Evolutionary conservation across 1,140 invertebrate species (phyloP).

Genomic region (Dolichoris vasculosae): DNA sequence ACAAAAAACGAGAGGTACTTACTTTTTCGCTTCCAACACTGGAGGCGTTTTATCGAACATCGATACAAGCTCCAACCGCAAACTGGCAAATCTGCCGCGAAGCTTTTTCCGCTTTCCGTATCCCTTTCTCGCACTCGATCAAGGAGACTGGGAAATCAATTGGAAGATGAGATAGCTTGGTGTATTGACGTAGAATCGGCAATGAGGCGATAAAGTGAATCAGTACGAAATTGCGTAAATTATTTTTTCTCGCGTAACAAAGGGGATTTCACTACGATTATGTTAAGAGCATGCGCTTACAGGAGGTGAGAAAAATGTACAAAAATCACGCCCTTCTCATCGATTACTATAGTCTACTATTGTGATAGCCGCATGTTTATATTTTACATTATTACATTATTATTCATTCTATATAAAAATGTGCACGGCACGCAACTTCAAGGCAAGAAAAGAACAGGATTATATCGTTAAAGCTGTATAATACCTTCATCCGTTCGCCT

Average conservation of each 20-base stretch:
- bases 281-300: not conserved
- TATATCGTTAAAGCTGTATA: not conserved
- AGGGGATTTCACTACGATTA: not conserved
- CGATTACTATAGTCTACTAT: not conserved
- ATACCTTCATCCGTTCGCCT: not conserved
- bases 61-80: constrained; percentile 38
- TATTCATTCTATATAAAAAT: not conserved
- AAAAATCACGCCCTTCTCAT: not conserved
- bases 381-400: too few species aligned
- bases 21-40: constrained; percentile 15
- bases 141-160: constrained; percentile 31
- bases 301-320: not conserved
- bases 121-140: not conserved
- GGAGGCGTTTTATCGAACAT: constrained; percentile 41
- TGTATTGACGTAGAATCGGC: not conserved
- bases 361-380: not conserved
- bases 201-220: not conserved
- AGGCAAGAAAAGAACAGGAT: not conserved
- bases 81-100: constrained; percentile 33
- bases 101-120: constrained; percentile 22
- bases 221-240: constrained; percentile 16
- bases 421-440: not conserved
- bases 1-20: constrained; percentile 2
- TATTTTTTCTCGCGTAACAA: constrained; percentile 12
- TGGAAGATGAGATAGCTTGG: not conserved